Evolutionary conservation across 2,113 vertebrate species (phyloP).

Genomic region (Nyctereutes procyonoides): DNA sequence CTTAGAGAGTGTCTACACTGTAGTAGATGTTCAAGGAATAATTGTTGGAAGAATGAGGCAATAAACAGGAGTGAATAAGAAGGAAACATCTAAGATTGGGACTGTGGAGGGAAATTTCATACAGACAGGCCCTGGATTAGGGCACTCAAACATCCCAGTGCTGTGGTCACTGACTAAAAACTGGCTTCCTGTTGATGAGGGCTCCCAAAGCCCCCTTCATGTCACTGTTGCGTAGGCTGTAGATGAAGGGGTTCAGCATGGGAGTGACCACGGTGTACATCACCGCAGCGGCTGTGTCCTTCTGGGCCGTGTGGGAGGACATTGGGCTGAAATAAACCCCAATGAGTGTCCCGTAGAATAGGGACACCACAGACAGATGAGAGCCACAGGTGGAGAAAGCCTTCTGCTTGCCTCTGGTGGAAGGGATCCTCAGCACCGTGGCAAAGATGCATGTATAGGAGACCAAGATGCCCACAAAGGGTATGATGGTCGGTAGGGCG

Average conservation of each 20-base stretch:
- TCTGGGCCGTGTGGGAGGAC: neutral
- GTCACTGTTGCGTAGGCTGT: neutral
- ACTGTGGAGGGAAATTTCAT: neutral
- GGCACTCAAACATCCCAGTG: accelerated
- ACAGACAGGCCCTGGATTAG: neutral
- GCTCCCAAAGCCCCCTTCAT: neutral
- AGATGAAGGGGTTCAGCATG: slow-evolving; percentile 56
- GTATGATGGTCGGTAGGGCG: neutral
- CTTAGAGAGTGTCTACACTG: neutral
- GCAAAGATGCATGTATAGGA: neutral
- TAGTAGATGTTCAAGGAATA: neutral
- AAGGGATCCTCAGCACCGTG: accelerated
- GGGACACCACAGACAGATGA: slow-evolving; percentile 11
- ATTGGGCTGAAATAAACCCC: slow-evolving; percentile 33
- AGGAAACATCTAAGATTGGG: neutral
- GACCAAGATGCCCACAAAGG: neutral
- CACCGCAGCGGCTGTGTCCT: neutral
- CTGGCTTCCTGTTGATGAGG: neutral
- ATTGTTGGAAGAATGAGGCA: neutral
- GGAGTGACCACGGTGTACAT: slow-evolving; percentile 2
- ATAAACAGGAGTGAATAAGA: neutral
- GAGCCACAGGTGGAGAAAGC: slow-evolving; percentile 55
- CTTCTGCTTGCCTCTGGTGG: neutral
- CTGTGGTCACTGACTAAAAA: neutral
- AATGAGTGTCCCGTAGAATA: neutral